A percentile compares a stretch with the other conserved stretches of the same genome.
phyloP scores from a whole-genome alignment of 2,888 invertebrate species.

The Idaea aversata region DNA sequence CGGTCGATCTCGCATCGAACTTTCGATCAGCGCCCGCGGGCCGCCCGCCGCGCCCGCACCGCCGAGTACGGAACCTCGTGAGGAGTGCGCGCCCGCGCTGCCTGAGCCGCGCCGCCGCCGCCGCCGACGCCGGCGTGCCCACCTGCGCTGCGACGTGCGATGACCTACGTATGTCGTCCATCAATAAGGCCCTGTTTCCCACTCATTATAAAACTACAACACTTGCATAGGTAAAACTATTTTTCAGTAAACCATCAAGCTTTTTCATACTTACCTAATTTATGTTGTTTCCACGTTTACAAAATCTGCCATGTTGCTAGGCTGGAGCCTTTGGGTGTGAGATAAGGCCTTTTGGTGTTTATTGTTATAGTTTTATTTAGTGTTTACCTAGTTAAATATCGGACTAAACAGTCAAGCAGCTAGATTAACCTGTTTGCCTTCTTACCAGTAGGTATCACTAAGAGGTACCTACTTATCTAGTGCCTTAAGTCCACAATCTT shows the following conservation, averaged over 20 bases:
- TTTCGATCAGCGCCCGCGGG: conserved; percentile 76
- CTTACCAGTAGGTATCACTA: background rate
- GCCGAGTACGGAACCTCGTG: conserved; percentile 37
- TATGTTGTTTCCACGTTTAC: background rate
- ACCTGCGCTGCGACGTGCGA: conserved; percentile 66
- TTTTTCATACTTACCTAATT: background rate
- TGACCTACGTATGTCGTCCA: conserved; percentile 72
- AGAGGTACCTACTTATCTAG: background rate
- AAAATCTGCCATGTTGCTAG: background rate
- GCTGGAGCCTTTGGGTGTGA: conserved; percentile 13
- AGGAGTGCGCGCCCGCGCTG: conserved; percentile 28
- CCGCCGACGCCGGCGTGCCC: conserved; percentile 60
- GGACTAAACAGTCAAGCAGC: background rate
- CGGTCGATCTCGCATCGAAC: conserved; percentile 77
- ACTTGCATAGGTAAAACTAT: conserved; percentile 6
- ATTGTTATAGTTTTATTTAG: background rate
- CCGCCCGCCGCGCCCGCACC: conserved; percentile 48
- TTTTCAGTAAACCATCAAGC: background rate
- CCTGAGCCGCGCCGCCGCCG: conserved; percentile 48
- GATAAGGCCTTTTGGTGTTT: conserved; percentile 11
- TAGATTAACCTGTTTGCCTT: background rate
- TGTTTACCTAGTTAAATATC: conserved; percentile 4
- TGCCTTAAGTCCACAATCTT: background rate
- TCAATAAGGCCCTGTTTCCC: conserved; percentile 32
- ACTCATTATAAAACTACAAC: conserved; percentile 12